These are phyloP conservation scores for Listronotus oregonensis DNA, from an alignment of 1,140 invertebrate genomes.

Conservation along the genomic window DNA sequence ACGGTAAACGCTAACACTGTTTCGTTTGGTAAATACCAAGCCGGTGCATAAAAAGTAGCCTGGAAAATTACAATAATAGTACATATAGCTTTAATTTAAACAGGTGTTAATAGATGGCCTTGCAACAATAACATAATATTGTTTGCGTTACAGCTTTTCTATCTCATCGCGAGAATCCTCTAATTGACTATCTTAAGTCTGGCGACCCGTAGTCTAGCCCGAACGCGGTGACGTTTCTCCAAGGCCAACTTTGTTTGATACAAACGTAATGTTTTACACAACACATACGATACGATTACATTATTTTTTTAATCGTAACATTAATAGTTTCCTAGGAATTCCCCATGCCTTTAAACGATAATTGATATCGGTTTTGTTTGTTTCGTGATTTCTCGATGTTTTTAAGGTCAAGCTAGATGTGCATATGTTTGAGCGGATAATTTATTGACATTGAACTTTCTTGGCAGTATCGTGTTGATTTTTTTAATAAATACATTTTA, in stretches of 20 bases:
- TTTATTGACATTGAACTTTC: background rate
- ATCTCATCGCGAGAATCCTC: background rate
- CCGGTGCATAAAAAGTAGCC: no score
- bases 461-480: no score
- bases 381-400: no score
- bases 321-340: no score
- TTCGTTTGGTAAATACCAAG: background rate
- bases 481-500: no score
- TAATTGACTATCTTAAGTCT: constrained; percentile 1
- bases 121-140: background rate
- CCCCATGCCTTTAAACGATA: no score
- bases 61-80: no score
- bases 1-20: background rate
- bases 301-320: no score
- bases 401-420: no score
- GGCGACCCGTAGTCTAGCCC: constrained; percentile 7
- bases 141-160: background rate
- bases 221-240: constrained; percentile 3
- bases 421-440: background rate
- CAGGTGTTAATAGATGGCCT: no score
- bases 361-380: no score
- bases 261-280: constrained; percentile 6
- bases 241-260: constrained; percentile 1
- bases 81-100: no score
- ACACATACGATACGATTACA: background rate